Evolutionary conservation across 2,888 invertebrate genomes (phyloP).

Genomic region (Steinernema carpocapsae): DNA sequence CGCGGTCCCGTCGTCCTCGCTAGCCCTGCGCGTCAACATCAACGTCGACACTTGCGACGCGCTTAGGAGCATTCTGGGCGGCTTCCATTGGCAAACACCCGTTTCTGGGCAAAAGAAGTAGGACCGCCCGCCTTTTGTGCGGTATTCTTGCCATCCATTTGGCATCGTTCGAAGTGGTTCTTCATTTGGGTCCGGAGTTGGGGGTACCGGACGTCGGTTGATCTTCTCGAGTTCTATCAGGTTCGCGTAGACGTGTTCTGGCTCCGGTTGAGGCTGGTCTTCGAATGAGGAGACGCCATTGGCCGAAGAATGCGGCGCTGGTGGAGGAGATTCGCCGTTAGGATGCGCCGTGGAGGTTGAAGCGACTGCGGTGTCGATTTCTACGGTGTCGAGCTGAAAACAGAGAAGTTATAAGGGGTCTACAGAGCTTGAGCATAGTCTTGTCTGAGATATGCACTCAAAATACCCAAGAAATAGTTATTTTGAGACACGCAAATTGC

Average conservation of each 20-base stretch:
- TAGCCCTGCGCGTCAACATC: not conserved
- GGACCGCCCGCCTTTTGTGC: slow-evolving; percentile 59
- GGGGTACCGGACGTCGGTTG: slow-evolving; percentile 47
- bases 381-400: slow-evolving; percentile 6
- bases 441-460: too few species aligned
- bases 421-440: too few species aligned
- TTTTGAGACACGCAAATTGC: too few species aligned
- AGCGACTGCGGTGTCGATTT: not conserved
- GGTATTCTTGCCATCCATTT: slow-evolving; percentile 64
- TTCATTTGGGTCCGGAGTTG: slow-evolving; percentile 50
- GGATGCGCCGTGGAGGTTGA: slow-evolving; percentile 11
- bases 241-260: slow-evolving; percentile 61
- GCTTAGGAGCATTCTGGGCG: slow-evolving; percentile 51
- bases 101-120: slow-evolving; percentile 58
- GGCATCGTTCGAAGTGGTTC: slow-evolving; percentile 54
- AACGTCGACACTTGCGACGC: not conserved
- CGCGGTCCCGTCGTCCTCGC: not conserved
- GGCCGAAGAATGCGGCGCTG: too few species aligned
- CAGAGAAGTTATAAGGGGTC: not conserved
- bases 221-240: slow-evolving; percentile 52
- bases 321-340: not conserved
- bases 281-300: too few species aligned
- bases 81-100: slow-evolving; percentile 65
- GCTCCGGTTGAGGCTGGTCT: too few species aligned
- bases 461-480: too few species aligned